Percentiles rank a stretch among this genome's conserved stretches.
Conservation (phyloP, 1,140 invertebrate species). For the Sarcophaga bullata region DNA sequence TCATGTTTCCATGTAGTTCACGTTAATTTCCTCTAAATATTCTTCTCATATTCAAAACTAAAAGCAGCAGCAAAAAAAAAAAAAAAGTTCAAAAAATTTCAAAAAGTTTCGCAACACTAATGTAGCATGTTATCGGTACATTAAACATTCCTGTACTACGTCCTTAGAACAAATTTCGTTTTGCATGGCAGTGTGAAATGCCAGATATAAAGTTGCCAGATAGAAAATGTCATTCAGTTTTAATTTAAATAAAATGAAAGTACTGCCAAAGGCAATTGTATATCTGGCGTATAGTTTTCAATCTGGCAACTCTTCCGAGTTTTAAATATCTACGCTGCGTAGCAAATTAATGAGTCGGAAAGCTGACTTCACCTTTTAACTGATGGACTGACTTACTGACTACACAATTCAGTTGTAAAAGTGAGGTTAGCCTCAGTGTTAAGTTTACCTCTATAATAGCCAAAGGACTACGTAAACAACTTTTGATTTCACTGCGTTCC, state of each 20-base stretch:
- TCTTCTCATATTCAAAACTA: constrained; percentile 22
- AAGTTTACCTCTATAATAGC: background rate
- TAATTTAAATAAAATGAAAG: too few relatives aligned
- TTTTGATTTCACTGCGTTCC: background rate
- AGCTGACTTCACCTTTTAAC: background rate
- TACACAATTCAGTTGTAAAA: background rate
- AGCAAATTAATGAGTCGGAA: background rate
- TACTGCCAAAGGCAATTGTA: too few relatives aligned
- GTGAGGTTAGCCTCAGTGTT: background rate
- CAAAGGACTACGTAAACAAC: background rate
- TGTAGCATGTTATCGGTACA: constrained; percentile 20
- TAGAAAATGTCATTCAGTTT: too few relatives aligned
- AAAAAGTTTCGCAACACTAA: constrained; percentile 32
- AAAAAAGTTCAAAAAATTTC: constrained; percentile 17
- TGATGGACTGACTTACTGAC: background rate
- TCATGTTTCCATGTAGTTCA: constrained; percentile 16
- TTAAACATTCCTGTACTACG: constrained; percentile 18
- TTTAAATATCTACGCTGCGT: background rate
- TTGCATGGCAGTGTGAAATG: background rate
- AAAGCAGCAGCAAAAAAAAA: background rate
- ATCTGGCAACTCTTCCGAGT: background rate
- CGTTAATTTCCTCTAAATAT: constrained; percentile 32
- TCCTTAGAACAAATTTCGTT: background rate
- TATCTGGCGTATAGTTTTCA: too few relatives aligned
- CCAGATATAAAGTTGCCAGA: too few relatives aligned